Conservation (phyloP, 2,113 vertebrate species). For the Sprattus sprattus region DNA sequence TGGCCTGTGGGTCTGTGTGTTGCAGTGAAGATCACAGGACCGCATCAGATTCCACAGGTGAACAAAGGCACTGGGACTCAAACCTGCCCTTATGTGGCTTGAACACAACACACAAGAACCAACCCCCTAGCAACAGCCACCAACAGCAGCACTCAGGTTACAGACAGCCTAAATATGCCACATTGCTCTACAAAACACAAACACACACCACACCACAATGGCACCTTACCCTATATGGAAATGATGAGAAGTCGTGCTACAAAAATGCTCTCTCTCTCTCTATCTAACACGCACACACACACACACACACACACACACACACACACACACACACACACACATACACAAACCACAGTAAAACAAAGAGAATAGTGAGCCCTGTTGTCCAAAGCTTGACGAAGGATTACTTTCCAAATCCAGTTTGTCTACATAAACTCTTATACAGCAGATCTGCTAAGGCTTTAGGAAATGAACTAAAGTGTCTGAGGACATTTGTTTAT, state of each 20-base stretch:
- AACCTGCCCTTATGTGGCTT: neutral
- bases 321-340: neutral
- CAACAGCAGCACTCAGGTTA: neutral
- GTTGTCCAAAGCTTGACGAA: neutral
- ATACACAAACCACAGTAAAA: neutral
- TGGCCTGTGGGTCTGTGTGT: neutral
- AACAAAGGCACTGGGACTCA: constrained; percentile 3
- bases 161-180: neutral
- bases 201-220: no score
- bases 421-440: no score
- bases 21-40: neutral
- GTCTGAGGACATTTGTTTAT: neutral
- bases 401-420: neutral
- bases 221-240: no score
- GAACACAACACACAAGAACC: neutral
- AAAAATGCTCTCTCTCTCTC: neutral
- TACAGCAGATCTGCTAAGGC: no score
- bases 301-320: no score
- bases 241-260: neutral
- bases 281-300: neutral
- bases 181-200: neutral
- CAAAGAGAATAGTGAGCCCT: neutral
- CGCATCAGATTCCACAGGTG: constrained; percentile 4
- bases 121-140: neutral
- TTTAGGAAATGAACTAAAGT: no score